These are phyloP conservation scores for Nomada fucata DNA, from an alignment of 2,888 invertebrate species.

Conservation along the genomic window DNA sequence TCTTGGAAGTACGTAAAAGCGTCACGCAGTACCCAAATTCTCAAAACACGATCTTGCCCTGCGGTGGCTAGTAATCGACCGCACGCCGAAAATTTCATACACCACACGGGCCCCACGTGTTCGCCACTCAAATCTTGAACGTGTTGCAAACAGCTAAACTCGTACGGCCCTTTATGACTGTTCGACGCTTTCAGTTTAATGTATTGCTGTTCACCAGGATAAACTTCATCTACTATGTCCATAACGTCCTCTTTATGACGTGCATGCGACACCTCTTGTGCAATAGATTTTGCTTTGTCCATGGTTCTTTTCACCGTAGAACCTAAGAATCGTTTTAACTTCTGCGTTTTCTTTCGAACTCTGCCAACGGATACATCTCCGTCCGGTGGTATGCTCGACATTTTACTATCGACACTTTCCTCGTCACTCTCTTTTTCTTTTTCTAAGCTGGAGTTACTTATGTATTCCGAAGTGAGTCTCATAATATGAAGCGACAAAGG, in stretches of 20 bases:
- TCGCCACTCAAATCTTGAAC: slow-evolving; percentile 94
- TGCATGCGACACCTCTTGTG: slow-evolving; percentile 95
- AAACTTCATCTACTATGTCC: slow-evolving; percentile 92
- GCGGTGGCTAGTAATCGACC: slow-evolving; percentile 98
- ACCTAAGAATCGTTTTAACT: slow-evolving; percentile 92
- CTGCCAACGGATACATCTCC: slow-evolving; percentile 85
- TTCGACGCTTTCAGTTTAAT: slow-evolving; percentile 97
- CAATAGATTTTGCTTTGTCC: slow-evolving; percentile 95
- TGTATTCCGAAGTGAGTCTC: slow-evolving; percentile 90
- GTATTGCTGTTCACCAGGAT: slow-evolving; percentile 89
- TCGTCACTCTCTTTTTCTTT: slow-evolving; percentile 91
- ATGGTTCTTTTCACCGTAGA: slow-evolving; percentile 96
- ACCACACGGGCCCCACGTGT: slow-evolving; percentile 98
- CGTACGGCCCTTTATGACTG: slow-evolving; percentile 98
- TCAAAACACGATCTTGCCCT: slow-evolving; percentile 96
- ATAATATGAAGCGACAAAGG: slow-evolving; percentile 96
- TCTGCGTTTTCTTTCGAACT: slow-evolving; percentile 85
- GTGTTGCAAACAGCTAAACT: slow-evolving; percentile 95
- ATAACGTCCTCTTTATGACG: slow-evolving; percentile 94
- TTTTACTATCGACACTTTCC: slow-evolving; percentile 89
- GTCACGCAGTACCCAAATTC: slow-evolving; percentile 97
- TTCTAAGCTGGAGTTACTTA: slow-evolving; percentile 88
- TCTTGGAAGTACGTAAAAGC: slow-evolving; percentile 97
- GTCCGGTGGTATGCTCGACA: slow-evolving; percentile 85
- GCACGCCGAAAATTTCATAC: slow-evolving; percentile 99